A percentile compares a stretch with the other conserved stretches of the same genome.
phyloP scores from a whole-genome alignment of 2,113 vertebrate species.

The Burhinus bistriatus region DNA sequence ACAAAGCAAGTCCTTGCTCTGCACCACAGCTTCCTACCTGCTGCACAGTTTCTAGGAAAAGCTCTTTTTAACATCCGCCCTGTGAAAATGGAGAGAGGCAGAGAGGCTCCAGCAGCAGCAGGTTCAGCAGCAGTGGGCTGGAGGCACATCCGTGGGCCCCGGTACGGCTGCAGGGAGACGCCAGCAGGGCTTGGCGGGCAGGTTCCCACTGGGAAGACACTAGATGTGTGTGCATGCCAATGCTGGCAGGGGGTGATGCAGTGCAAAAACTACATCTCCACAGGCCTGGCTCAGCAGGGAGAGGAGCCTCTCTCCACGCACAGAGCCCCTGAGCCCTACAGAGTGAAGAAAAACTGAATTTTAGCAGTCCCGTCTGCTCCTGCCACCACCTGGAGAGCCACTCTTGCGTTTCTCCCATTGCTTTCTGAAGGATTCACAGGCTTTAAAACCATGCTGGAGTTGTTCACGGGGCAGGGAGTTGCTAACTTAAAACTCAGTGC shows the following conservation, averaged over 20 bases:
- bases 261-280: neutral
- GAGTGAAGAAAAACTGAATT: neutral
- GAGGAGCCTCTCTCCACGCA: neutral
- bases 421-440: neutral
- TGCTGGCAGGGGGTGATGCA: neutral
- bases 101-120: neutral
- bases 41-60: neutral
- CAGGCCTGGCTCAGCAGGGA: neutral
- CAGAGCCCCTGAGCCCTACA: rapidly evolving
- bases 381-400: neutral
- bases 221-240: rapidly evolving
- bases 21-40: rapidly evolving
- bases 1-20: rapidly evolving
- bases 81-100: neutral
- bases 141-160: rapidly evolving
- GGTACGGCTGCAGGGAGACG: rapidly evolving
- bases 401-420: neutral
- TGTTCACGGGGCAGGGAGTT: neutral
- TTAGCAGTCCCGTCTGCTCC: neutral
- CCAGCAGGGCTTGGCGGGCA: rapidly evolving
- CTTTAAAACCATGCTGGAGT: neutral
- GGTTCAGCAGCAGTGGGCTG: neutral
- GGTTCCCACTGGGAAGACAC: rapidly evolving
- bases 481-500: neutral
- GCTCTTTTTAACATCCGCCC: neutral